Evolutionary conservation across 2,797 vertebrate species (phyloP), one percentile per base, ranked within the genome.

Genomic region (Paedocypris micromegethes): DNA sequence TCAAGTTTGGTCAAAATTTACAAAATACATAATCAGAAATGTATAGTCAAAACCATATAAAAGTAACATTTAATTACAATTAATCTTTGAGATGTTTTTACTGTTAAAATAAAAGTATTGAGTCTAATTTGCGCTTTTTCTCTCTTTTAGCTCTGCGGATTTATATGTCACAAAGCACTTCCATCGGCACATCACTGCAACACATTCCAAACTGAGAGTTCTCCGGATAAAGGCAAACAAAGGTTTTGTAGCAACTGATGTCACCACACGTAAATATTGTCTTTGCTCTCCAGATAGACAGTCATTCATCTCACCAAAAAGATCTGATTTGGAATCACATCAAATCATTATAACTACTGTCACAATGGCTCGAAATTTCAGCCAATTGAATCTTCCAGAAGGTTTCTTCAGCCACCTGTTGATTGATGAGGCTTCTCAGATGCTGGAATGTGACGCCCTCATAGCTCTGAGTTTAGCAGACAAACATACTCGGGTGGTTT

Each of bases 371-470:
- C 86, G 81, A 40, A 69, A 77, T 0, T 89, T 94, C 51, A 84
- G 85, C 7, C 74, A 90, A 23, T 48, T 97, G 6, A 73, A 83
- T 50, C 89, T 96, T 3, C 55, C 86, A 0, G 56, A 40, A 0
- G 90, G 91, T 48, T 94, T 90, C 81, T 97, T 98, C 83, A 94
- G 87, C 0, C 95, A 97, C 68, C 94, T 97, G 73, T 82, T 98
- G 59, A 91, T 98, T 0, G 95, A 98, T 0, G 95, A 97, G 80
- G 93, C 95, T 0, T 93, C 95, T 46, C 95, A 97, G 86, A 97
- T 97, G 95, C 83, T 96, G 66, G 94, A 96, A 72, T 91, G 92
- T 0, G 93, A 95, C 72, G 92, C 93, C 1, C 78, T 98, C 67
- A 87, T 90, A 49, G 90, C 93, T 0, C 85, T 98, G 59, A 82